These are phyloP conservation scores for Phymatocera aterrima DNA, from an alignment of 2,888 invertebrate species.

Conservation along the genomic window DNA sequence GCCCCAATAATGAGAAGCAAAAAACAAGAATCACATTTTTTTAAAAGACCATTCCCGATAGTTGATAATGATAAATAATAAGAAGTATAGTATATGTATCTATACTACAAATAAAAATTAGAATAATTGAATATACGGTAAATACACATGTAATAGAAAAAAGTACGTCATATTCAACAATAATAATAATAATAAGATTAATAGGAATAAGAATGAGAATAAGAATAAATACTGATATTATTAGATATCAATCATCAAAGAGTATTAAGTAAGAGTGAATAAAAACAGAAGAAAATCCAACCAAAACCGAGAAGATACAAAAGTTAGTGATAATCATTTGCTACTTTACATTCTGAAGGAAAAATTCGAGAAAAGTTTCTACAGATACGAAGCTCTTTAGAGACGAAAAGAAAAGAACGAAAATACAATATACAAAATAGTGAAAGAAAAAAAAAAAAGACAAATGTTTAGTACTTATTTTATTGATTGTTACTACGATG, in stretches of 20 bases:
- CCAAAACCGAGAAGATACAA: not conserved
- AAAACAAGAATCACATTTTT: constrained; percentile 13
- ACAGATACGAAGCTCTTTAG: not conserved
- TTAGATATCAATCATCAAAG: not conserved
- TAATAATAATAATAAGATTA: no score
- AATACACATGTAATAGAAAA: not conserved
- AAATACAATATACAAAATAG: not conserved
- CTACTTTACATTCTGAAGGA: not conserved
- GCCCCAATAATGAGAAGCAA: not conserved
- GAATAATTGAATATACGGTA: not conserved
- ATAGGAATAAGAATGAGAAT: not conserved
- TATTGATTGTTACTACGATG: no score
- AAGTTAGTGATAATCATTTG: constrained; percentile 11
- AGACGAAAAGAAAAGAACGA: not conserved
- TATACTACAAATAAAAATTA: not conserved
- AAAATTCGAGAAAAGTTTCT: not conserved
- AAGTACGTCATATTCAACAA: not conserved
- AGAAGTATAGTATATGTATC: not conserved
- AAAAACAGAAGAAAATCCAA: not conserved
- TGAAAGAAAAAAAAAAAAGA: not conserved
- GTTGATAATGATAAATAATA: not conserved
- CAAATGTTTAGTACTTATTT: not conserved
- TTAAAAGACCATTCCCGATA: constrained; percentile 18
- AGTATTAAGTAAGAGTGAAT: not conserved
- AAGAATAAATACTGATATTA: constrained; percentile 5